phyloP scores from a whole-genome alignment of 2,888 invertebrate genomes.

The Chrysopilus asiliformis region DNA sequence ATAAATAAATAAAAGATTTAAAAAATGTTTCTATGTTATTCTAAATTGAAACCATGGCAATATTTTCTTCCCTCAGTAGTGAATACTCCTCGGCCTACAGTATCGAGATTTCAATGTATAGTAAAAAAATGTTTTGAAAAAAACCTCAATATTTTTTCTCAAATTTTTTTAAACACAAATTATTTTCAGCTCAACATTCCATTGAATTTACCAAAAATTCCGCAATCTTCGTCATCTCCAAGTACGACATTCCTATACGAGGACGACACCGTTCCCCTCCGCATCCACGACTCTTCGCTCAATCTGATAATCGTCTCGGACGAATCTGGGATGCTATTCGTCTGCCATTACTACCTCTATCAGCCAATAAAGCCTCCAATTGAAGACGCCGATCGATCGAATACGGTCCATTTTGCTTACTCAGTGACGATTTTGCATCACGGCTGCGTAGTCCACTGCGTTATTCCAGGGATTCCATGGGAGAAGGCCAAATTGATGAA shows the following conservation, averaged over 20 bases:
- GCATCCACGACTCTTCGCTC: conserved; percentile 68
- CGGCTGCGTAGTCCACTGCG: conserved; percentile 70
- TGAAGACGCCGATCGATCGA: conserved; percentile 25
- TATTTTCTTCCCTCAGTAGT: too few relatives aligned
- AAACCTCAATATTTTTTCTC: too few relatives aligned
- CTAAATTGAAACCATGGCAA: too few relatives aligned
- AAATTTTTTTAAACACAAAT: too few relatives aligned
- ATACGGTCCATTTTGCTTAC: conserved; percentile 69
- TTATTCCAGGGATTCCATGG: conserved; percentile 70
- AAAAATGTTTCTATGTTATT: too few relatives aligned
- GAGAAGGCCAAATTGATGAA: conserved; percentile 58
- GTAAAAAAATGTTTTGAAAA: too few relatives aligned
- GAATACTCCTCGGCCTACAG: too few relatives aligned
- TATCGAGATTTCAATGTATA: too few relatives aligned
- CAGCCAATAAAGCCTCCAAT: conserved; percentile 45
- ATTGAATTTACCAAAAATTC: conserved; percentile 59
- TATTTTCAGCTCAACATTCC: conserved; percentile 72
- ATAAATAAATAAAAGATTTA: too few relatives aligned
- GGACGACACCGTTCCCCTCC: conserved; percentile 65
- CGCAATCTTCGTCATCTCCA: conserved; percentile 38
- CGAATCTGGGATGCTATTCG: conserved; percentile 56
- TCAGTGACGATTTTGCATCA: conserved; percentile 72
- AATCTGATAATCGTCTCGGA: conserved; percentile 68
- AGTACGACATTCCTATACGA: conserved; percentile 57
- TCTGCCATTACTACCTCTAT: conserved; percentile 74